Percentiles rank a stretch among this genome's conserved stretches.
phyloP scores from a whole-genome alignment of 2,888 invertebrate species.

The Dynastes hyllus region DNA sequence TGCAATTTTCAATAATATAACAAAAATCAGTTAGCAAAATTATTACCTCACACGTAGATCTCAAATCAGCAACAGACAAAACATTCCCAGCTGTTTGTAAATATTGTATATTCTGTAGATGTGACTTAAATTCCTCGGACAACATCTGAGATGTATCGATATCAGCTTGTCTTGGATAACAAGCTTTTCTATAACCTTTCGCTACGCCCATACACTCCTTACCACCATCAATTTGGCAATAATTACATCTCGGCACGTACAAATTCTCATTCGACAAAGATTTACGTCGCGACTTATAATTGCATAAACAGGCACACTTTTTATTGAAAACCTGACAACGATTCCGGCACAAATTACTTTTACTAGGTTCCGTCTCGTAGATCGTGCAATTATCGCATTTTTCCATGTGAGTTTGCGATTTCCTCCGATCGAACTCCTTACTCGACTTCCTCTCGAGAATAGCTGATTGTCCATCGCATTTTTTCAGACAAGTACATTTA shows the following conservation, averaged over 20 bases:
- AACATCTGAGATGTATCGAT: constrained; percentile 78
- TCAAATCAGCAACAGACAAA: constrained; percentile 76
- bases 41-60: constrained; percentile 69
- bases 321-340: constrained; percentile 63
- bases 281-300: constrained; percentile 70
- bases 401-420: constrained; percentile 63
- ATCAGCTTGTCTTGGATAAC: constrained; percentile 70
- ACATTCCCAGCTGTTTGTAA: constrained; percentile 81
- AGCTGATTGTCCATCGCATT: constrained; percentile 56
- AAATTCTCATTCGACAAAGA: constrained; percentile 78
- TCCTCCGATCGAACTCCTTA: constrained; percentile 57
- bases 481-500: constrained; percentile 58
- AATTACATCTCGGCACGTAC: constrained; percentile 68
- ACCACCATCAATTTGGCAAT: constrained; percentile 69
- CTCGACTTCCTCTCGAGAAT: constrained; percentile 44
- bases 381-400: constrained; percentile 68
- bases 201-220: constrained; percentile 62
- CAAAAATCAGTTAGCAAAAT: background rate
- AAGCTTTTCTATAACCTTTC: constrained; percentile 65
- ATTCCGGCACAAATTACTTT: constrained; percentile 57
- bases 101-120: constrained; percentile 83
- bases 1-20: background rate
- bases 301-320: constrained; percentile 63
- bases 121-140: constrained; percentile 82
- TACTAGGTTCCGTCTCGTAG: constrained; percentile 67